Evolutionary conservation across 2,888 invertebrate species (phyloP), one percentile per base, ranked within the genome.

Genomic region (Silvanus unidentatus): DNA sequence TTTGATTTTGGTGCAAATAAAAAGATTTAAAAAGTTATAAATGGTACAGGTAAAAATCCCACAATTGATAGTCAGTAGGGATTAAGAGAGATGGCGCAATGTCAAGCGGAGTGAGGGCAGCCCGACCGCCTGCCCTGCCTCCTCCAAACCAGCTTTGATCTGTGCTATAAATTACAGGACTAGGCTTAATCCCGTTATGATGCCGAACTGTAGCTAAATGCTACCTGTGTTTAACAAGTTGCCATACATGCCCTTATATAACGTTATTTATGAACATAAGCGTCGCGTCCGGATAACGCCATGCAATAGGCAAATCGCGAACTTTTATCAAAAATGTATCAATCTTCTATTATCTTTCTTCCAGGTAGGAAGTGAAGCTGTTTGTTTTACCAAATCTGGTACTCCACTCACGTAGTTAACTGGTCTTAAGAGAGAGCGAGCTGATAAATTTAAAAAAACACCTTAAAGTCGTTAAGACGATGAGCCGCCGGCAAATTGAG

Each of bases 1-100:
- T 62, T 64, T 63, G 61, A 62, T 62, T 59, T 54, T 42, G 55
- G 55, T 55, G 52, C 55, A 58, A 65, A 64, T 60, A 65, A 65
- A 66, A 69, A 66, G 64, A 63, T 62, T 62, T 60, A 55, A 54
- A 61, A 65, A 62, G 59, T 64, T 63, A 66, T 64, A 65, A 68
- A 68, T 61, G 65, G 59, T 61, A 49, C 63, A 66, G 67, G 67
- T 68, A 69, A 65, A 70, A 72, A 72, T 72, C 72, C 71, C 68
- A 67, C 68, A 71, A 72, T 72, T 72, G 71, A 72, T 72, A 69
- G 71, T 68, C 66, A 58, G 55, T 46, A 50, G 54, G 69, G 71
- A 71, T 71, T 72, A 70, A 58, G 49, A 63, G 61, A 61, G 63
- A 58, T 62, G 63, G 62, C 61, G 60, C 57, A 55, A 55, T 59